These are phyloP conservation scores for Aplochiton taeniatus DNA, from an alignment of 2,797 vertebrate genomes.

Conservation along the genomic window DNA sequence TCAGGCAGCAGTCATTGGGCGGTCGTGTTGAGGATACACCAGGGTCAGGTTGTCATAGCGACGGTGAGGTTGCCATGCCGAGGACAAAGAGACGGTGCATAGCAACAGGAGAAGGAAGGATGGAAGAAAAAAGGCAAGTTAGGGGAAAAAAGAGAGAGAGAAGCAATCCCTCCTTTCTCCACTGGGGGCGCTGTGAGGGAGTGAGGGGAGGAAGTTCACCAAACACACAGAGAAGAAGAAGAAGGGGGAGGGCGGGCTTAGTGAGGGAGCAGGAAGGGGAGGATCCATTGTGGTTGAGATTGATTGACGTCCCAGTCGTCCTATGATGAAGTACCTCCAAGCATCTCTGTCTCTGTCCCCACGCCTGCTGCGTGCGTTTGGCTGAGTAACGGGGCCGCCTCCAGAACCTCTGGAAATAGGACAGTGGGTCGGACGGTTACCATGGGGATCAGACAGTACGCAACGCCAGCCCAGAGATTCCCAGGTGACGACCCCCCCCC, in stretches of 20 bases:
- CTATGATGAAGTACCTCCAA: constrained; percentile 74
- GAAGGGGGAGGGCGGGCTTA: background rate
- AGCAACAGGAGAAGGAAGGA: background rate
- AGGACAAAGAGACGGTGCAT: too few relatives aligned
- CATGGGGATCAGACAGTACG: background rate
- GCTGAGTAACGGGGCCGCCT: constrained; percentile 71
- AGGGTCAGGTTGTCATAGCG: too few relatives aligned
- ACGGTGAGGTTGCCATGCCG: too few relatives aligned
- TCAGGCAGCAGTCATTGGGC: too few relatives aligned
- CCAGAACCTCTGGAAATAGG: constrained; percentile 79
- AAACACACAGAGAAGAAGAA: background rate
- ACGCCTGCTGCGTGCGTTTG: constrained; percentile 70
- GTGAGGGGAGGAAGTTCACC: background rate
- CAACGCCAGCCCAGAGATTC: background rate
- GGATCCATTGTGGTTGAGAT: background rate
- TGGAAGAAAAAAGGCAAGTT: background rate
- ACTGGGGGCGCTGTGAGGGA: background rate
- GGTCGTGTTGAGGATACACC: too few relatives aligned
- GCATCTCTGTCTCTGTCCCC: constrained; percentile 67
- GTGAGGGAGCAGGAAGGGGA: background rate
- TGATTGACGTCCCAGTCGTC: background rate
- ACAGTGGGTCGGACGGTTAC: constrained; percentile 50
- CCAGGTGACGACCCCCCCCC: constrained; percentile 9
- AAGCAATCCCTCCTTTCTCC: too few relatives aligned
- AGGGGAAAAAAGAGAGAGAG: background rate